Conservation (phyloP, 2,797 vertebrate species). For the Hemibagrus guttatus region DNA sequence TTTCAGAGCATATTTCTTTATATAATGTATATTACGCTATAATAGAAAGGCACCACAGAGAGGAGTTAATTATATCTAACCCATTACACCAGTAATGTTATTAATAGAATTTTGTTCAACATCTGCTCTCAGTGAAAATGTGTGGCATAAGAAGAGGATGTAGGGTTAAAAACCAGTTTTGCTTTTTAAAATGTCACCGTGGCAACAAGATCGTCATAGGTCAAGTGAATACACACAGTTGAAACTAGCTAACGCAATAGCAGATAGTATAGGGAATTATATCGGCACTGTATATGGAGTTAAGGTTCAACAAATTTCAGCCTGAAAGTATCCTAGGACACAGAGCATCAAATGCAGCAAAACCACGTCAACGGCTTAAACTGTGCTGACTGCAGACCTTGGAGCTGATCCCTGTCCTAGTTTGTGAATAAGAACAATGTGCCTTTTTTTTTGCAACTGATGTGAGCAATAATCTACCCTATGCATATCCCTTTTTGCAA, state of each 20-base stretch:
- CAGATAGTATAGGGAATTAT: neutral
- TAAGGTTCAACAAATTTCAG: neutral
- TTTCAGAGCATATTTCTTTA: neutral
- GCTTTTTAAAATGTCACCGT: neutral
- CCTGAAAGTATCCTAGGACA: neutral
- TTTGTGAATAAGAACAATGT: neutral
- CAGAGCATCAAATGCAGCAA: neutral
- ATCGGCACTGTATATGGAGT: neutral
- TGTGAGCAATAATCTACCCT: neutral
- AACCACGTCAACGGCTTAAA: neutral
- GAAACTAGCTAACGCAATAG: neutral
- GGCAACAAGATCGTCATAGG: too few species aligned
- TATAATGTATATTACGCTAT: neutral
- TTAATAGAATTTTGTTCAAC: neutral
- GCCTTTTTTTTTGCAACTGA: neutral
- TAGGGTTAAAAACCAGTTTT: neutral
- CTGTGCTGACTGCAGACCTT: neutral
- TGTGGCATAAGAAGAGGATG: neutral
- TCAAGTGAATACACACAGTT: neutral
- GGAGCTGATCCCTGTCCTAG: neutral
- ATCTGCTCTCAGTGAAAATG: neutral
- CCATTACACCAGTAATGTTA: neutral
- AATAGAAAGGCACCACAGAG: too few species aligned
- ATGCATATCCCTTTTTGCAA: neutral
- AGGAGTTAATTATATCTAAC: neutral